phyloP scores from a whole-genome alignment of 2,113 vertebrate species.

The Isichthys henryi region DNA sequence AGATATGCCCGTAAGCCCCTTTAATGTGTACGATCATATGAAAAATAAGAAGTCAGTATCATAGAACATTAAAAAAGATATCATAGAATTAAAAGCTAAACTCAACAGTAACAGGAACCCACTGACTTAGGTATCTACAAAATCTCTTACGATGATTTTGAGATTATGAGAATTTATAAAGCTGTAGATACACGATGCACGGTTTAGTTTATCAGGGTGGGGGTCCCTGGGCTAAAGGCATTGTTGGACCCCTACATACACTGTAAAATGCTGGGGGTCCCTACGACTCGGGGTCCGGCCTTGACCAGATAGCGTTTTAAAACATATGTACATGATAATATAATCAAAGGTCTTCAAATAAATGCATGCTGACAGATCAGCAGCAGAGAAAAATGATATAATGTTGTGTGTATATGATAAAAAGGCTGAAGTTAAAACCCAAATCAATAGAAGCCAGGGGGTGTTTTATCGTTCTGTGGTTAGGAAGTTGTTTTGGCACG shows the following conservation, averaged over 20 bases:
- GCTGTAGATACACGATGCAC: neutral
- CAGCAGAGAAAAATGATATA: neutral
- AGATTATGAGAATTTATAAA: neutral
- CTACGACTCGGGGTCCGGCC: neutral
- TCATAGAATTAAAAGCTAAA: neutral
- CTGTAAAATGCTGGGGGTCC: neutral
- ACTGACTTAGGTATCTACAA: neutral
- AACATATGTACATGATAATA: neutral
- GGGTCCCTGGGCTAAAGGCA: neutral
- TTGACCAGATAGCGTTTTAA: neutral
- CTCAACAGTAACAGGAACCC: neutral
- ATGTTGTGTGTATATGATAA: neutral
- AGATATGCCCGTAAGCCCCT: neutral
- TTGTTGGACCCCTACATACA: neutral
- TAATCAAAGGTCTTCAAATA: neutral
- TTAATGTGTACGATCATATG: neutral
- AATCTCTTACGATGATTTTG: neutral
- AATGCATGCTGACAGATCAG: neutral
- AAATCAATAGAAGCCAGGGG: neutral
- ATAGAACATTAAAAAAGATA: neutral
- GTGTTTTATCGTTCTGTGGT: neutral
- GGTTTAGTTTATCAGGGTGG: neutral
- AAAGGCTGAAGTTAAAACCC: neutral
- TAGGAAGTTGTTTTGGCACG: neutral
- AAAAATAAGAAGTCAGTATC: neutral